Base-by-base conservation (phyloP, 1,140 invertebrate species). In the Meteorus sp. region DNA sequence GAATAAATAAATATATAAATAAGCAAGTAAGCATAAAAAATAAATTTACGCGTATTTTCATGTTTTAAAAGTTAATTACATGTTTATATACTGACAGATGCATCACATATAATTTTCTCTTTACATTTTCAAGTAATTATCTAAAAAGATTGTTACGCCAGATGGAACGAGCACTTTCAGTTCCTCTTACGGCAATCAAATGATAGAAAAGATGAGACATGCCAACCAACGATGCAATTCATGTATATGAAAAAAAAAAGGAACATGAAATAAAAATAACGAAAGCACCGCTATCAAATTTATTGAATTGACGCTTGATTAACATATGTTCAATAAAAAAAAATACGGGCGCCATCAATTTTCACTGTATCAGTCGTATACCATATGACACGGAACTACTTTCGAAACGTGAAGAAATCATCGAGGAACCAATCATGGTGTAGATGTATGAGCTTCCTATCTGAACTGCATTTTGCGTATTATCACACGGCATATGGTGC, bases 401-500 rank as follows among this genome's bases (percentile, higher is more conserved):
- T 54, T 54, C 52, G 17, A 41, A 41, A 25, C 8, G 20, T 23
- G 22, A 23, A 41, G 52, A 41, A 54, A 54, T 41, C n/a, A n/a
- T n/a, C 35, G 52, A 27, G 35, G 35, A 43, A 54, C 15, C 35
- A 22, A 53, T n/a, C n/a, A n/a, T n/a, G n/a, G n/a, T n/a, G n/a
- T n/a, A n/a, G n/a, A n/a, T n/a, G 50, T 31, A n/a, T 15, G 13
- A 27, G 22, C 50, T 53, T 53, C 50, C 50, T 53, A 53, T 53
- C 50, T 37, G 31, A 33, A 23, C 27, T 53, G 27, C 50, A 53
- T 35, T 53, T 53, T 39, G 29, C 50, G 50, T 54, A 52, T 52
- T 41, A 54, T 54, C 52, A 54, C 52, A 54, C 35, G 52, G 7
- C 9, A 35, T 13, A 35, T n/a, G n/a, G 35, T 15, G 19, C 41